phyloP scores from a whole-genome alignment of 2,113 vertebrate species.

The Catharus minimus region DNA sequence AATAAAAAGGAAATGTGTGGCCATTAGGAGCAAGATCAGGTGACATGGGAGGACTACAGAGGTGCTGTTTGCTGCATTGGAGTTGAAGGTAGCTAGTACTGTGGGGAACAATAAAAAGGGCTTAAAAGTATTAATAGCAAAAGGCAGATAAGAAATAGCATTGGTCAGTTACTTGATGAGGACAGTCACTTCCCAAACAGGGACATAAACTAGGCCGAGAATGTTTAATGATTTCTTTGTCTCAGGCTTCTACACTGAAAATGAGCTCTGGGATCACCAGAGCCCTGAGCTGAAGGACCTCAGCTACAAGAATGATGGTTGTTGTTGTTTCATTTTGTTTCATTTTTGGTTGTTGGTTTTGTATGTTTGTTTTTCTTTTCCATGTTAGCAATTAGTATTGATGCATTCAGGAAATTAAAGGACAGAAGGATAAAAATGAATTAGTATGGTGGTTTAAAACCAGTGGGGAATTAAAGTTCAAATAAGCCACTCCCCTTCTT shows the following conservation, averaged over 20 bases:
- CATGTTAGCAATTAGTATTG: not conserved
- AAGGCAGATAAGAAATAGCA: not conserved
- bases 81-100: not conserved
- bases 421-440: not conserved
- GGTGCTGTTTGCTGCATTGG: not conserved
- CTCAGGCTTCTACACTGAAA: not conserved
- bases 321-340: not conserved
- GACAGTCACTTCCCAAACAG: not conserved
- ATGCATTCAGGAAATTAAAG: not conserved
- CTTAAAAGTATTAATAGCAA: not conserved
- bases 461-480: not conserved
- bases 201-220: not conserved
- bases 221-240: not conserved
- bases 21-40: not conserved
- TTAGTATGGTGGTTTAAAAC: not conserved
- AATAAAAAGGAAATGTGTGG: not conserved
- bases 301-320: not conserved
- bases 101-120: not conserved
- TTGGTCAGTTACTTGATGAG: not conserved
- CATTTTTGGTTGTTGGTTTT: not conserved
- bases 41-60: accelerated
- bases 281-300: not conserved
- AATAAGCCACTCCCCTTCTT: not conserved
- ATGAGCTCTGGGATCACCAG: not conserved
- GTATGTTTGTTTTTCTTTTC: not conserved